These are phyloP conservation scores for Trochalopteron elliotii DNA, from an alignment of 2,113 vertebrate species.

Conservation along the genomic window DNA sequence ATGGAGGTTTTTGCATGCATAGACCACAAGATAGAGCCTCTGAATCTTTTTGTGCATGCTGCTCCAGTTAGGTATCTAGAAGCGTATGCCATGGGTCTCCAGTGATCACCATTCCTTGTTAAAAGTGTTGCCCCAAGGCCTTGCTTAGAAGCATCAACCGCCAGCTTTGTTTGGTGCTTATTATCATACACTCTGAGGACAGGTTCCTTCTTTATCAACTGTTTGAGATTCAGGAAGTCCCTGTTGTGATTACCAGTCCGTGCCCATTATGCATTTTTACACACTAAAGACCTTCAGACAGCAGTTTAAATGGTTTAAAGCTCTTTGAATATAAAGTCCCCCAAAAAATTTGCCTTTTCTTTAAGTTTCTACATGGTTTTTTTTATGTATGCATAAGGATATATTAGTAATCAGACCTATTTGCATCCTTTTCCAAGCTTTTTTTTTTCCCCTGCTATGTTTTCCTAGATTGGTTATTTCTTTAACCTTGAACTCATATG, in stretches of 20 bases:
- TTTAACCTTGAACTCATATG: slow-evolving; percentile 49
- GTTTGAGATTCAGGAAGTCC: slow-evolving; percentile 59
- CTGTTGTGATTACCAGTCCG: slow-evolving; percentile 43
- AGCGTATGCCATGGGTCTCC: slow-evolving; percentile 52
- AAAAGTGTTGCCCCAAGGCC: slow-evolving; percentile 65
- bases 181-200: slow-evolving; percentile 56
- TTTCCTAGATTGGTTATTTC: neutral
- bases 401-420: neutral
- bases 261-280: slow-evolving; percentile 48
- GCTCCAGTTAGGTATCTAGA: slow-evolving; percentile 47
- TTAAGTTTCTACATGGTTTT: neutral
- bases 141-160: slow-evolving; percentile 53
- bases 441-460: neutral
- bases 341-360: neutral
- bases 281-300: slow-evolving; percentile 37
- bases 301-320: slow-evolving; percentile 29
- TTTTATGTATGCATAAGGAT: neutral
- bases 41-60: neutral
- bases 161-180: slow-evolving; percentile 59
- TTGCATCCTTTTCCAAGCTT: neutral
- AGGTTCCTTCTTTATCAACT: slow-evolving; percentile 48
- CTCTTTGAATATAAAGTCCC: neutral
- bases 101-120: slow-evolving; percentile 57
- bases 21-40: neutral
- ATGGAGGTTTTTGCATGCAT: neutral